Conservation (phyloP, 92 coral and sea anemone genomes). For the Palythoa caribaeorum region DNA sequence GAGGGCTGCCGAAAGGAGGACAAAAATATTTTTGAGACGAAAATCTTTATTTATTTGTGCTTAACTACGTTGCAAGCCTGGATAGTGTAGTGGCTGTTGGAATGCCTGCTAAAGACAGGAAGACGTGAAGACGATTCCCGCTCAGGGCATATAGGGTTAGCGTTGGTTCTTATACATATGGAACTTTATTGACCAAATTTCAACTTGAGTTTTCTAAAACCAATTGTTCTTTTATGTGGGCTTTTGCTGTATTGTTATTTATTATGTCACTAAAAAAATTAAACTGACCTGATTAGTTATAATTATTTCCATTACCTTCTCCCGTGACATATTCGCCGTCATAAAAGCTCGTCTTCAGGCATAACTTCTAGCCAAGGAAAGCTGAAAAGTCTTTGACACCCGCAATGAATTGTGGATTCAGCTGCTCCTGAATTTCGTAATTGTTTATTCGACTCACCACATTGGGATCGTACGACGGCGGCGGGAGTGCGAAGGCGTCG, state of each 20-base stretch:
- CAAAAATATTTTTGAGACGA: background rate
- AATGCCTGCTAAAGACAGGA: too few species aligned
- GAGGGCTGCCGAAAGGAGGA: constrained; percentile 50
- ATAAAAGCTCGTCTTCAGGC: constrained; percentile 66
- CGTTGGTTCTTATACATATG: too few species aligned
- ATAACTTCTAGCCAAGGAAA: constrained; percentile 48
- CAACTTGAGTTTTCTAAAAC: too few species aligned
- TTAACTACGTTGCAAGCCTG: too few species aligned
- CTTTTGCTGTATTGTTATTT: too few species aligned
- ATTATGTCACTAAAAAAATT: too few species aligned
- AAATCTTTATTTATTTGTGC: background rate
- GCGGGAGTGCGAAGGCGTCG: constrained; percentile 88
- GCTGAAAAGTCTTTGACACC: constrained; percentile 59
- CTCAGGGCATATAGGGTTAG: too few species aligned
- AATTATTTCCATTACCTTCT: constrained; percentile 60
- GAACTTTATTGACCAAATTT: too few species aligned
- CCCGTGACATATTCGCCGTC: constrained; percentile 80
- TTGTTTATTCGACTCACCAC: constrained; percentile 67
- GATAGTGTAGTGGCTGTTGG: too few species aligned
- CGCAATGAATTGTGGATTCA: constrained; percentile 63
- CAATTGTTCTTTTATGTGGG: too few species aligned
- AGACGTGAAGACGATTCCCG: too few species aligned
- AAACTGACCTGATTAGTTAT: too few species aligned
- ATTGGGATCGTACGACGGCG: constrained; percentile 73
- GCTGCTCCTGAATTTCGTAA: constrained; percentile 25